A percentile compares a stretch with the other conserved stretches of the same genome.
phyloP scores from a whole-genome alignment of 2,113 vertebrate species.

The Phoxinus phoxinus region DNA sequence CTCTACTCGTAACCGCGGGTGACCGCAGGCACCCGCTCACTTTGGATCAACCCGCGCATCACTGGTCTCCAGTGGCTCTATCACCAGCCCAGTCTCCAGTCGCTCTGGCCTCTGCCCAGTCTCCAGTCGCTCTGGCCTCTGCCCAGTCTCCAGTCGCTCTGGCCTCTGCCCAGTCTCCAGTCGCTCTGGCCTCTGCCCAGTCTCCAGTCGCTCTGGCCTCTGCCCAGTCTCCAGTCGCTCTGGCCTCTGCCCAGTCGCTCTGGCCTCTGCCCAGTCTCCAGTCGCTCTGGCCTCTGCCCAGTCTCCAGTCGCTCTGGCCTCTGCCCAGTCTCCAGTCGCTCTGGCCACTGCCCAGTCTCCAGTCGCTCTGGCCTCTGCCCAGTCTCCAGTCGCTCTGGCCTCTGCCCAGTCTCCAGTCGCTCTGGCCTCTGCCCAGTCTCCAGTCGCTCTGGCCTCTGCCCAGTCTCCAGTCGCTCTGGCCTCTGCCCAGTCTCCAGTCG shows the following conservation, averaged over 20 bases:
- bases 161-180: neutral
- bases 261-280: neutral
- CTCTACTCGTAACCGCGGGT: no score
- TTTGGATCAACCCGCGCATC: no score
- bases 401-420: neutral
- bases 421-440: neutral
- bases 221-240: no score
- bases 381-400: neutral
- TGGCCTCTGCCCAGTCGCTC: no score
- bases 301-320: neutral
- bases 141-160: neutral
- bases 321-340: neutral
- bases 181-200: neutral
- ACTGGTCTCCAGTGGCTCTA: no score
- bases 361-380: neutral
- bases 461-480: neutral
- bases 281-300: neutral
- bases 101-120: neutral
- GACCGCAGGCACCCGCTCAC: no score
- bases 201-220: neutral
- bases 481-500: neutral
- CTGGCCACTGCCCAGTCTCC: neutral
- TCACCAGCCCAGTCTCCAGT: neutral
- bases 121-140: neutral
- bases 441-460: neutral